These are phyloP conservation scores for Sesamia nonagrioides DNA, from an alignment of 1,140 invertebrate species.

Conservation along the genomic window DNA sequence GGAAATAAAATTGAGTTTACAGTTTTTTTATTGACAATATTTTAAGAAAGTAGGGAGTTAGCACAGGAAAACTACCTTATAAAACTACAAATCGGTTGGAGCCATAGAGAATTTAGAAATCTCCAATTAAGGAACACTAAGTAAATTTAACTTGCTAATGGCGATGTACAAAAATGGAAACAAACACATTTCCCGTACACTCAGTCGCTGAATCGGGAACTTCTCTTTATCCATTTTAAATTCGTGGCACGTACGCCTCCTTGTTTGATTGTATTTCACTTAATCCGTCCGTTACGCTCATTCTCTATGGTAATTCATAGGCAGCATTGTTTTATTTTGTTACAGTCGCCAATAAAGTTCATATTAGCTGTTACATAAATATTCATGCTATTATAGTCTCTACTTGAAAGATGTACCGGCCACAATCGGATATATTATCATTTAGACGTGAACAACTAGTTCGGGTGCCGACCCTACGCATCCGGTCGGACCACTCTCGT, in stretches of 20 bases:
- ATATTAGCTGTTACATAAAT: slow-evolving; percentile 28
- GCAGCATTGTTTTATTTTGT: slow-evolving; percentile 82
- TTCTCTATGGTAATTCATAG: slow-evolving; percentile 84
- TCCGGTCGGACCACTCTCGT: slow-evolving; percentile 82
- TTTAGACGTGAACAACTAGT: slow-evolving; percentile 52
- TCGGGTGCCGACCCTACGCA: slow-evolving; percentile 63
- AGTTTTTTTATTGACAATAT: not conserved
- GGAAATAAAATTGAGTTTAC: slow-evolving; percentile 6
- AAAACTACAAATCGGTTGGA: not conserved
- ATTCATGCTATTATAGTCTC: slow-evolving; percentile 45
- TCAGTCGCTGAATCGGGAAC: slow-evolving; percentile 56
- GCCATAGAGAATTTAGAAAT: slow-evolving; percentile 14
- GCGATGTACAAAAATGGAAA: slow-evolving; percentile 54
- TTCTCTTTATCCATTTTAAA: slow-evolving; percentile 62
- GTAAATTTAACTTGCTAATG: slow-evolving; percentile 44
- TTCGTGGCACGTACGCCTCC: slow-evolving; percentile 67
- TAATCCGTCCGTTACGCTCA: slow-evolving; percentile 81
- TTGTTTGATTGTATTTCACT: slow-evolving; percentile 80
- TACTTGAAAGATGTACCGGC: slow-evolving; percentile 44
- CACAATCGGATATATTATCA: slow-evolving; percentile 45
- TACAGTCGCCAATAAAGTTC: slow-evolving; percentile 56
- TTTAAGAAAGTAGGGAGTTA: not conserved
- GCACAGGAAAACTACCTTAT: not conserved
- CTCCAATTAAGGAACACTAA: slow-evolving; percentile 29
- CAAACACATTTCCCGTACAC: slow-evolving; percentile 59